phyloP scores from a whole-genome alignment of 2,888 invertebrate species.

The Scaptodrosophila latifasciaeformis region DNA sequence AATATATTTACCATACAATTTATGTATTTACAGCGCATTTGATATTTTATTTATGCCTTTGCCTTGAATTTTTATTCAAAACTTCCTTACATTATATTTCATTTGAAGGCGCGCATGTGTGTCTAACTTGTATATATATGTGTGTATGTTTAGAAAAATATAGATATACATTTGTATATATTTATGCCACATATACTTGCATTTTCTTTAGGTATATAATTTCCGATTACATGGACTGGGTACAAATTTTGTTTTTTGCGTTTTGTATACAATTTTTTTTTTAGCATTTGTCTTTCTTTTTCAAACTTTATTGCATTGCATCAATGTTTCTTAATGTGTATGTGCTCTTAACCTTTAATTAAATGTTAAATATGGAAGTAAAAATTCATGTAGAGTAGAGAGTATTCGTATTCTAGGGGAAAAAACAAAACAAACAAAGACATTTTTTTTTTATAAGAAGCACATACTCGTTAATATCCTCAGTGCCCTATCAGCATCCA shows the following conservation, averaged over 20 bases:
- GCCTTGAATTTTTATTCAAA: constrained; percentile 28
- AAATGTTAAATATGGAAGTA: constrained; percentile 18
- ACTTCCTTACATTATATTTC: constrained; percentile 25
- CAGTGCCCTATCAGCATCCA: no score
- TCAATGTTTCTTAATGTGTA: constrained; percentile 5
- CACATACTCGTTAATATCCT: no score
- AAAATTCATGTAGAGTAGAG: constrained; percentile 17
- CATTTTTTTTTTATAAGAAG: no score
- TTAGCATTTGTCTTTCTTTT: not conserved
- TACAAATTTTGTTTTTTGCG: no score
- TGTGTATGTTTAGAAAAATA: constrained; percentile 53
- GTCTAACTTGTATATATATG: constrained; percentile 17
- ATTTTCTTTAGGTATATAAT: constrained; percentile 48
- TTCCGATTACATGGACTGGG: constrained; percentile 66
- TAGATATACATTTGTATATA: constrained; percentile 46
- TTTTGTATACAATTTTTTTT: constrained; percentile 58
- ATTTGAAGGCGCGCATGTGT: constrained; percentile 43
- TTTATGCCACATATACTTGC: constrained; percentile 3
- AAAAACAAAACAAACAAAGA: no score
- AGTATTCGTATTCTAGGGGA: no score
- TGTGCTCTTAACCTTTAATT: constrained; percentile 8
- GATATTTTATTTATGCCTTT: constrained; percentile 42
- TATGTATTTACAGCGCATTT: constrained; percentile 65
- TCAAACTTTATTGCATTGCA: constrained; percentile 1
- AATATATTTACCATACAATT: constrained; percentile 53